Percentiles rank a stretch among this genome's conserved stretches.
These are phyloP conservation scores for Dione juno DNA, from an alignment of 2,888 invertebrate species.

Conservation along the genomic window DNA sequence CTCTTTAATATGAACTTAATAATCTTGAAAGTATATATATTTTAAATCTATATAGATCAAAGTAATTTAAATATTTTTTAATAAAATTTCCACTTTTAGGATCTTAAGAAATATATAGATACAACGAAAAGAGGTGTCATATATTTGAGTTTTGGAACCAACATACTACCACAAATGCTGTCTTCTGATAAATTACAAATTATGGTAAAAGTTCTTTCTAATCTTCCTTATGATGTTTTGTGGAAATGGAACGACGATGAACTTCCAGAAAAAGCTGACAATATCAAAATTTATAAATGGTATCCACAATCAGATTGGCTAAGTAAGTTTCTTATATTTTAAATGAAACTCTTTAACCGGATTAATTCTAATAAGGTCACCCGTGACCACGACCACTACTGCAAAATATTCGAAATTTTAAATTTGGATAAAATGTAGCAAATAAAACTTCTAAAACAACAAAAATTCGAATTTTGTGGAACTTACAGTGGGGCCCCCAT, in stretches of 20 bases:
- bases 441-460: no score
- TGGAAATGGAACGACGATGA: slow-evolving; percentile 60
- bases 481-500: no score
- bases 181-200: slow-evolving; percentile 47
- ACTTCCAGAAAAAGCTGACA: slow-evolving; percentile 49
- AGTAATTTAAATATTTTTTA: not conserved
- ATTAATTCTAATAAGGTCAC: no score
- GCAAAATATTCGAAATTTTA: no score
- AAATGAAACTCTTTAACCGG: no score
- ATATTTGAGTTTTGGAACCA: slow-evolving; percentile 60
- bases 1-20: no score
- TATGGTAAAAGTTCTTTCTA: slow-evolving; percentile 55
- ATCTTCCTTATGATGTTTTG: slow-evolving; percentile 58
- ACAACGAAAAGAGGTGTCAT: slow-evolving; percentile 56
- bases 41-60: not conserved
- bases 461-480: no score
- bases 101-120: slow-evolving; percentile 54
- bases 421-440: no score
- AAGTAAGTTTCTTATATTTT: slow-evolving; percentile 46
- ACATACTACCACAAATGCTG: slow-evolving; percentile 49
- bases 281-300: slow-evolving; percentile 60
- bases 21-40: not conserved
- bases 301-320: slow-evolving; percentile 63
- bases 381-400: no score
- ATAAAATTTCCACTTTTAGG: slow-evolving; percentile 42